Percentiles rank a stretch among this genome's conserved stretches.
Conservation (phyloP, 2,797 vertebrate genomes). For the Oreochromis mossambicus region DNA sequence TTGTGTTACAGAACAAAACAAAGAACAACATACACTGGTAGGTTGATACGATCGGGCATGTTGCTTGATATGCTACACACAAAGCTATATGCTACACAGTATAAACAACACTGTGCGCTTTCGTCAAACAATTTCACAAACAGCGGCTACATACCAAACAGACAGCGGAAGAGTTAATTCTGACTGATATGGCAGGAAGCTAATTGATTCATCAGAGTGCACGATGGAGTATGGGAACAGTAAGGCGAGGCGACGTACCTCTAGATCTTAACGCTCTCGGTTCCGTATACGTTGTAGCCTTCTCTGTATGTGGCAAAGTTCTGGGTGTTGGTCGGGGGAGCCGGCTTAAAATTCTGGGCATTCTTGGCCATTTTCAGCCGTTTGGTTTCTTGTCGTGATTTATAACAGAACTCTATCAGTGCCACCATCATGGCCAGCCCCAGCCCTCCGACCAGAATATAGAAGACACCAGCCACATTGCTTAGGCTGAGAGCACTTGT, state of each 20-base stretch:
- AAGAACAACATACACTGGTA: not conserved
- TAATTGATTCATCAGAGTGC: constrained; percentile 46
- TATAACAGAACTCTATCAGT: constrained; percentile 99
- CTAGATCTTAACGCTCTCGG: constrained; percentile 99
- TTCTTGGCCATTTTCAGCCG: constrained; percentile 99
- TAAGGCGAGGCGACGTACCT: constrained; percentile 78
- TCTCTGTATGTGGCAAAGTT: constrained; percentile 99
- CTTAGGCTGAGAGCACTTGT: constrained; percentile 99
- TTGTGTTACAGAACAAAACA: not conserved
- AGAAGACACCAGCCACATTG: constrained; percentile 99
- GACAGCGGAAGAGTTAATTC: constrained; percentile 35
- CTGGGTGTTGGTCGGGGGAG: constrained; percentile 96
- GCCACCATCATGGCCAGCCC: constrained; percentile 99
- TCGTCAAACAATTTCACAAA: constrained; percentile 29
- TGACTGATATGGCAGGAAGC: not conserved
- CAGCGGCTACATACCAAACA: constrained; percentile 9
- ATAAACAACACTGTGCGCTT: constrained; percentile 5
- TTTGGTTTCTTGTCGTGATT: constrained; percentile 98
- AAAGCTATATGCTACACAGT: not conserved
- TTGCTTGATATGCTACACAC: not conserved
- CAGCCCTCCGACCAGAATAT: constrained; percentile 99
- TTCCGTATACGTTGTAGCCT: constrained; percentile 99
- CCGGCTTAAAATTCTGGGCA: constrained; percentile 98
- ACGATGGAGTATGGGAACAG: not conserved
- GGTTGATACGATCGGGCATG: not conserved